phyloP scores from a whole-genome alignment of 2,797 vertebrate genomes.

The Cichlasoma orientale region DNA sequence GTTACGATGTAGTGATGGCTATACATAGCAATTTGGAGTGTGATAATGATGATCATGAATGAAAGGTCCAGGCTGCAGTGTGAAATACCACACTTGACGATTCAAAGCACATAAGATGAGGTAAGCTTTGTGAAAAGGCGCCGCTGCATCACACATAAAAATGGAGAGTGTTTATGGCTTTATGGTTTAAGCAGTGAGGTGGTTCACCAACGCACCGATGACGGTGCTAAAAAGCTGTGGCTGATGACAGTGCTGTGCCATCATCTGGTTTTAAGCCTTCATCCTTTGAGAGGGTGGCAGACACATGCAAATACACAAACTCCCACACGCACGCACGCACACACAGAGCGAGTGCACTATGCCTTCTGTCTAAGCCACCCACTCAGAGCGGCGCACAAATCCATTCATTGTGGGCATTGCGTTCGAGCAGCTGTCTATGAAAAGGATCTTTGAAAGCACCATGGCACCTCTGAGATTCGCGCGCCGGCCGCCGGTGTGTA shows the following conservation, averaged over 20 bases:
- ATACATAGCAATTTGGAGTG: conserved; percentile 14
- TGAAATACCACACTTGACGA: conserved; percentile 29
- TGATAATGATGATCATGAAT: conserved; percentile 17
- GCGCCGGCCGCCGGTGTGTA: conserved; percentile 35
- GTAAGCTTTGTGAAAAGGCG: conserved; percentile 39
- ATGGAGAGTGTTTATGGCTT: background rate
- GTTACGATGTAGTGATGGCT: background rate
- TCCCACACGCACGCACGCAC: background rate
- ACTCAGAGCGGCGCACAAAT: conserved; percentile 59
- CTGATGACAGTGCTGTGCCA: conserved; percentile 35
- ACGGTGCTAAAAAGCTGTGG: conserved; percentile 33
- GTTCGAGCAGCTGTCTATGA: conserved; percentile 63
- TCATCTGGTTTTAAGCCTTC: conserved; percentile 42
- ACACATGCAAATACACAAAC: conserved; percentile 39
- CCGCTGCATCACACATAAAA: conserved; percentile 38
- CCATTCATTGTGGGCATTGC: conserved; percentile 60
- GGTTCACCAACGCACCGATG: conserved; percentile 17
- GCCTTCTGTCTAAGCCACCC: conserved; percentile 65
- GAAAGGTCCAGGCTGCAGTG: conserved; percentile 17
- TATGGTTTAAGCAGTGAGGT: background rate
- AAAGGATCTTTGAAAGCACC: conserved; percentile 66
- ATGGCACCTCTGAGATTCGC: conserved; percentile 55
- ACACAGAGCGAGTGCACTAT: conserved; percentile 3
- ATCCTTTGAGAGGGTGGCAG: conserved; percentile 36
- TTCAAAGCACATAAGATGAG: conserved; percentile 66